A percentile compares a stretch with the other conserved stretches of the same genome.
These are phyloP conservation scores for Petrolisthes manimaculis DNA, from an alignment of 2,888 invertebrate species.

Conservation along the genomic window DNA sequence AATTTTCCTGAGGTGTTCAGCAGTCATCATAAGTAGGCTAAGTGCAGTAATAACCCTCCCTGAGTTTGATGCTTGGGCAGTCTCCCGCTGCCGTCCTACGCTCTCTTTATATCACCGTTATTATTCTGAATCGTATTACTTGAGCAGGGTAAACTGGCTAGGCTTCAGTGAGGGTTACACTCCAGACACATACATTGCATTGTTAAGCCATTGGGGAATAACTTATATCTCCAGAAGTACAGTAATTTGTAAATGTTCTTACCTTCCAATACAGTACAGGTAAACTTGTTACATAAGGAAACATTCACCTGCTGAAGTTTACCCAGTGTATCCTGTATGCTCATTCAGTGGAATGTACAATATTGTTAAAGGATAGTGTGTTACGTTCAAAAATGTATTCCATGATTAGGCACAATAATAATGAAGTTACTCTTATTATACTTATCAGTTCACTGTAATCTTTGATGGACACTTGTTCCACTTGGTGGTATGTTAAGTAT, in stretches of 20 bases:
- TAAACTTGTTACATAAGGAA: neutral
- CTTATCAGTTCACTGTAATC: slow-evolving; percentile 54
- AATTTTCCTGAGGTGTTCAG: slow-evolving; percentile 51
- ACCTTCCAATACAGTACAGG: neutral
- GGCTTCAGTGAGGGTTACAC: slow-evolving; percentile 6
- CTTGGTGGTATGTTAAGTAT: slow-evolving; percentile 59
- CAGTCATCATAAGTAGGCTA: slow-evolving; percentile 48
- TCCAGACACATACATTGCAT: neutral
- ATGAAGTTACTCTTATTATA: slow-evolving; percentile 56
- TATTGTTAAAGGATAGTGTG: slow-evolving; percentile 56
- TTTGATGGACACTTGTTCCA: slow-evolving; percentile 52
- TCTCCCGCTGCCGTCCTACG: slow-evolving; percentile 55
- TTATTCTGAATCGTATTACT: slow-evolving; percentile 57
- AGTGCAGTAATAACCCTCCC: slow-evolving; percentile 61
- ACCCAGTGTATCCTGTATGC: slow-evolving; percentile 43
- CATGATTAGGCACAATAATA: slow-evolving; percentile 62
- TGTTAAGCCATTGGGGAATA: neutral
- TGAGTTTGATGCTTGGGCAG: slow-evolving; percentile 63
- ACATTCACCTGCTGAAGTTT: slow-evolving; percentile 23
- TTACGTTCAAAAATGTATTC: slow-evolving; percentile 61
- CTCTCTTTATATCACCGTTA: slow-evolving; percentile 61
- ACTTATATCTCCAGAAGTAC: neutral
- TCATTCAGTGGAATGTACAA: slow-evolving; percentile 63
- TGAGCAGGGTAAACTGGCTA: slow-evolving; percentile 45
- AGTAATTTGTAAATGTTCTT: slow-evolving; percentile 15